Conservation (phyloP, 2,888 invertebrate genomes). For the Ectropis crepuscularia region DNA sequence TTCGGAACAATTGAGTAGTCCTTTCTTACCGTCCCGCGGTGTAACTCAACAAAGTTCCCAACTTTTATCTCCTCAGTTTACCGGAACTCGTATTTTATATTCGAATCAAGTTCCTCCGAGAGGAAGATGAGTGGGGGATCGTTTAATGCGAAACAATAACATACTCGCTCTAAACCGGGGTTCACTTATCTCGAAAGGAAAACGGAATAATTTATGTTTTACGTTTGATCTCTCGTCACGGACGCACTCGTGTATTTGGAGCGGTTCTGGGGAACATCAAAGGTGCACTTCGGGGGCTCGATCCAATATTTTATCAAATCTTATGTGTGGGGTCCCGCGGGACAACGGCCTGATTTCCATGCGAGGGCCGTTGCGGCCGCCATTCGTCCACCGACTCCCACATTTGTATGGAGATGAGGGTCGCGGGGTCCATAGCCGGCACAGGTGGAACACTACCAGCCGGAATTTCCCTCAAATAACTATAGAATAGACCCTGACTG, state of each 20-base stretch:
- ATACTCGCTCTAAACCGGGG: constrained; percentile 1
- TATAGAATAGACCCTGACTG: too few relatives aligned
- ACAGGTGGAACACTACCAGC: constrained; percentile 13
- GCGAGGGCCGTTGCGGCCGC: constrained; percentile 29
- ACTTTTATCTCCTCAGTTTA: too few relatives aligned
- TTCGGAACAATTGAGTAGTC: too few relatives aligned
- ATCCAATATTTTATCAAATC: constrained; percentile 29
- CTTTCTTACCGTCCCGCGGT: too few relatives aligned
- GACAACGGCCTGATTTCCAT: constrained; percentile 31
- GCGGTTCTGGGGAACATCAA: constrained; percentile 20
- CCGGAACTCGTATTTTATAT: not conserved
- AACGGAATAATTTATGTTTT: constrained; percentile 15
- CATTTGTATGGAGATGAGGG: constrained; percentile 41
- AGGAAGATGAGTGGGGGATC: not conserved
- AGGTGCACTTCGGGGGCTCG: constrained; percentile 17
- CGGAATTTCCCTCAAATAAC: too few relatives aligned
- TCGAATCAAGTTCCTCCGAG: constrained; percentile 1
- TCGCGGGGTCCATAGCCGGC: constrained; percentile 13
- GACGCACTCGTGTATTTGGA: constrained; percentile 20
- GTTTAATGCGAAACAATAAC: constrained; percentile 10
- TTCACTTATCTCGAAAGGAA: constrained; percentile 13
- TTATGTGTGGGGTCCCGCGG: constrained; percentile 14
- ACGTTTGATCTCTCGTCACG: constrained; percentile 20
- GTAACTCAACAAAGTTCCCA: too few relatives aligned
- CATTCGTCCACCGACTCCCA: constrained; percentile 28